A percentile compares a stretch with the other conserved stretches of the same genome.
phyloP scores from a whole-genome alignment of 92 coral and sea anemone species.

The Parazoanthus swiftii region DNA sequence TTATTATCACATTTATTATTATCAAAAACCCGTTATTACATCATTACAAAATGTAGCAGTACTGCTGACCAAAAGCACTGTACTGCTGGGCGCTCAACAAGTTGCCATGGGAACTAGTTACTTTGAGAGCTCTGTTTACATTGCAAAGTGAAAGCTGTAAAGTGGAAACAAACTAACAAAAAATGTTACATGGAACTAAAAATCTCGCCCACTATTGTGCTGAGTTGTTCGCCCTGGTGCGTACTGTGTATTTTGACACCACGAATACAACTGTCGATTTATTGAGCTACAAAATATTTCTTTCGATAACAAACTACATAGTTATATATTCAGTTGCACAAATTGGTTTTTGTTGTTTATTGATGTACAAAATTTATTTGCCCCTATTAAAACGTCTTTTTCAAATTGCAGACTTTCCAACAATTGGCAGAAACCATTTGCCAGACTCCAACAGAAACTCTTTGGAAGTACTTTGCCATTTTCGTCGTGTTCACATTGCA shows the following conservation, averaged over 20 bases:
- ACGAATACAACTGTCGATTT: not conserved
- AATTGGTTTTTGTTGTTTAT: not conserved
- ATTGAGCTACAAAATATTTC: not conserved
- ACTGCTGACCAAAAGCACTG: slow-evolving; percentile 1
- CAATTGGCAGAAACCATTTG: not conserved
- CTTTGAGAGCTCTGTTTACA: not conserved
- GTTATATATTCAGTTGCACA: not conserved
- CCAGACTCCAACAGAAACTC: not conserved
- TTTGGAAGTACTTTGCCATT: not conserved
- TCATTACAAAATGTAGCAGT: not conserved
- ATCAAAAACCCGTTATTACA: not conserved
- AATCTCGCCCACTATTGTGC: not conserved
- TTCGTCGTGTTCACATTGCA: not conserved
- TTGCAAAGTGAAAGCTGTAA: not conserved
- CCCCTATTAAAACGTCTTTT: not conserved
- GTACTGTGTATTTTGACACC: not conserved
- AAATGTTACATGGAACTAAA: not conserved
- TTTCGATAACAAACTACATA: no score
- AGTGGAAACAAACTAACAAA: not conserved
- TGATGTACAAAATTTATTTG: not conserved
- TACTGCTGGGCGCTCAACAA: not conserved
- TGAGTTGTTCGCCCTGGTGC: not conserved
- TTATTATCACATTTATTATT: not conserved
- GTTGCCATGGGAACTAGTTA: not conserved
- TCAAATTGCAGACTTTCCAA: not conserved